Conservation (phyloP, 2,888 invertebrate species). For the Orthosia incerta region DNA sequence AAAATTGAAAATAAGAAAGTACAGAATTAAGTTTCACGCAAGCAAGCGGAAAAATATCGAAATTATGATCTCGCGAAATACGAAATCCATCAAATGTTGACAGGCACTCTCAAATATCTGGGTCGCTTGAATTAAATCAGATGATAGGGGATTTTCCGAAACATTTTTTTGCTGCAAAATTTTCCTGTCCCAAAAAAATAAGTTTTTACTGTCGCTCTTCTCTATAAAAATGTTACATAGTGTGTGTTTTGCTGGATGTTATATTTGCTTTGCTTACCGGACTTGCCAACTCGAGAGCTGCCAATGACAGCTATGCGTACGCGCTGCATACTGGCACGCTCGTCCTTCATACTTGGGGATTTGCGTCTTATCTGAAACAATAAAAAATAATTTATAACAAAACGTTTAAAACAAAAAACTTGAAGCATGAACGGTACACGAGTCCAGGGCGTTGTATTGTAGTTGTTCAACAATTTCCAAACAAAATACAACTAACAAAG, state of each 20-base stretch:
- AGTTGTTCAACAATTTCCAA: not conserved
- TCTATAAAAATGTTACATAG: constrained; percentile 15
- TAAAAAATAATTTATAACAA: constrained; percentile 42
- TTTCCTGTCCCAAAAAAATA: constrained; percentile 45
- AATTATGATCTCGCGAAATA: constrained; percentile 23
- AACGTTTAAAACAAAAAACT: constrained; percentile 13
- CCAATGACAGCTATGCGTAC: constrained; percentile 94
- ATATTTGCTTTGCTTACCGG: constrained; percentile 90
- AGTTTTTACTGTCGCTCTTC: constrained; percentile 10
- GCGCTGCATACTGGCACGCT: constrained; percentile 92
- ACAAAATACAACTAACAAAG: constrained; percentile 10
- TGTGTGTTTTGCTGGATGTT: constrained; percentile 25
- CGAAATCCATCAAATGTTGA: constrained; percentile 74
- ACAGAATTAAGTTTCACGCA: constrained; percentile 22
- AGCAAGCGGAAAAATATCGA: constrained; percentile 28
- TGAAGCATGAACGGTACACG: constrained; percentile 4
- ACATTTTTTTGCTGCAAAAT: constrained; percentile 40
- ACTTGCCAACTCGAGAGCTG: constrained; percentile 95
- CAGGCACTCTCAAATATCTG: constrained; percentile 73
- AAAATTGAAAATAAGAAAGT: constrained; percentile 3
- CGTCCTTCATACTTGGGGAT: constrained; percentile 88
- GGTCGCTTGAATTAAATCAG: constrained; percentile 73
- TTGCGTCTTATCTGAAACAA: constrained; percentile 79
- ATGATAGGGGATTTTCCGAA: constrained; percentile 43
- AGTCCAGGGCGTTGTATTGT: not conserved